Evolutionary conservation across 1,140 invertebrate species (phyloP).

Genomic region (Anagrus nilaparvatae): DNA sequence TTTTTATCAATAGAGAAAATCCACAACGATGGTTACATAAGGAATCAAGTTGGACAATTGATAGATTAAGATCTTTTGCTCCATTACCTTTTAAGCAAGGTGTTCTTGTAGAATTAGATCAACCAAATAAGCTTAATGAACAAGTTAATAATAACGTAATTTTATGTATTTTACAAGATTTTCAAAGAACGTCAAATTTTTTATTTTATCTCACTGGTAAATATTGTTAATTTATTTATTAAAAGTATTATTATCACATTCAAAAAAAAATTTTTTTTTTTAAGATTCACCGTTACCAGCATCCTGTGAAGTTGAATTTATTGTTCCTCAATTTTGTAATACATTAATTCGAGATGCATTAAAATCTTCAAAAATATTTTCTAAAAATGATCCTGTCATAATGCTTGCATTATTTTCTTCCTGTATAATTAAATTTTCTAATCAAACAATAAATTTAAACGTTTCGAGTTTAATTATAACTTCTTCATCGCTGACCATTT

Average conservation of each 20-base stretch:
- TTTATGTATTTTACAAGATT: conserved; percentile 40
- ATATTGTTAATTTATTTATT: not conserved
- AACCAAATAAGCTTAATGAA: conserved; percentile 27
- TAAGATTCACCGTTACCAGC: conserved; percentile 35
- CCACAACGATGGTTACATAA: conserved; percentile 38
- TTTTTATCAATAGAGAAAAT: conserved; percentile 27
- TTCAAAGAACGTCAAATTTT: conserved; percentile 38
- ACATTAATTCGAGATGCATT: conserved; percentile 23
- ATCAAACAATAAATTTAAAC: conserved; percentile 28
- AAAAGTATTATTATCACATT: conserved; percentile 19
- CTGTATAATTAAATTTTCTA: conserved; percentile 27
- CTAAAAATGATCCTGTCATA: conserved; percentile 32
- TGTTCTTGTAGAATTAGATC: conserved; percentile 32
- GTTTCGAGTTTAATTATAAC: conserved; percentile 30
- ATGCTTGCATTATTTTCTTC: conserved; percentile 38
- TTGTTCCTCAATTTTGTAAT: conserved; percentile 31
- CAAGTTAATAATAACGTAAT: conserved; percentile 22
- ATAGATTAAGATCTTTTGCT: conserved; percentile 33
- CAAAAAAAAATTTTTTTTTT: conserved; percentile 13
- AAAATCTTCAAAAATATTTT: conserved; percentile 22
- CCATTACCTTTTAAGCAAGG: conserved; percentile 41
- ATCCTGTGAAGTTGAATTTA: conserved; percentile 37
- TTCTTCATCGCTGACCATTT: conserved; percentile 29
- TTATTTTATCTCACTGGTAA: conserved; percentile 35
- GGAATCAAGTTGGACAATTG: conserved; percentile 36